phyloP scores from a whole-genome alignment of 2,888 invertebrate species.

The Pandemis heparana region DNA sequence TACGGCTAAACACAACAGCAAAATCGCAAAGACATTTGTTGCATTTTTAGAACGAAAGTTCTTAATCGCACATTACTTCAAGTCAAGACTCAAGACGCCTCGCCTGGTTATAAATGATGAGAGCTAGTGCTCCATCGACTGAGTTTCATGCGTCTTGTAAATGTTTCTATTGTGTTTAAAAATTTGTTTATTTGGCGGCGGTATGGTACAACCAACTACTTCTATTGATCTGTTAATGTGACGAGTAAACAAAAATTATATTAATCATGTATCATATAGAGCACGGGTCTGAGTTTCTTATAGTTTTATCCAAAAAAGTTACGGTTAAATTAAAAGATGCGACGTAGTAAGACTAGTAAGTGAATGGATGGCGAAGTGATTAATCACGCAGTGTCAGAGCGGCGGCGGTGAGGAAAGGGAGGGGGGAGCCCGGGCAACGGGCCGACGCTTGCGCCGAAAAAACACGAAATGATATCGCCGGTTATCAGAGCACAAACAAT shows the following conservation, averaged over 20 bases:
- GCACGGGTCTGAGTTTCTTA: not conserved
- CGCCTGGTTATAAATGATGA: too few species aligned
- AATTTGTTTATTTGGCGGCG: too few species aligned
- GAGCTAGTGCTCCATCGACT: too few species aligned
- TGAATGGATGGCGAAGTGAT: constrained; percentile 46
- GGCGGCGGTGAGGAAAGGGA: constrained; percentile 31
- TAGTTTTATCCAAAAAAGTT: not conserved
- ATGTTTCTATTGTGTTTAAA: too few species aligned
- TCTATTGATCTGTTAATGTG: too few species aligned
- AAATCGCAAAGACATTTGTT: too few species aligned
- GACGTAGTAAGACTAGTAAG: constrained; percentile 47
- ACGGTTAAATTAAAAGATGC: constrained; percentile 28
- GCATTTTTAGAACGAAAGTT: too few species aligned
- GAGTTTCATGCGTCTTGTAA: too few species aligned
- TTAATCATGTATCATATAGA: not conserved
- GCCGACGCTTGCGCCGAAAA: constrained; percentile 46
- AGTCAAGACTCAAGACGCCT: too few species aligned
- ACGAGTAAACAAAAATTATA: not conserved
- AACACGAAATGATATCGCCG: constrained; percentile 50
- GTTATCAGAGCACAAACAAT: constrained; percentile 66
- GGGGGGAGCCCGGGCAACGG: constrained; percentile 37
- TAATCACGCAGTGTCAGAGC: constrained; percentile 47
- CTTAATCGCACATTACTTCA: too few species aligned
- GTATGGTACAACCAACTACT: too few species aligned
- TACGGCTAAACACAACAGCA: too few species aligned